These are phyloP conservation scores for Aethes cnicana DNA, from an alignment of 2,888 invertebrate species.

Conservation along the genomic window DNA sequence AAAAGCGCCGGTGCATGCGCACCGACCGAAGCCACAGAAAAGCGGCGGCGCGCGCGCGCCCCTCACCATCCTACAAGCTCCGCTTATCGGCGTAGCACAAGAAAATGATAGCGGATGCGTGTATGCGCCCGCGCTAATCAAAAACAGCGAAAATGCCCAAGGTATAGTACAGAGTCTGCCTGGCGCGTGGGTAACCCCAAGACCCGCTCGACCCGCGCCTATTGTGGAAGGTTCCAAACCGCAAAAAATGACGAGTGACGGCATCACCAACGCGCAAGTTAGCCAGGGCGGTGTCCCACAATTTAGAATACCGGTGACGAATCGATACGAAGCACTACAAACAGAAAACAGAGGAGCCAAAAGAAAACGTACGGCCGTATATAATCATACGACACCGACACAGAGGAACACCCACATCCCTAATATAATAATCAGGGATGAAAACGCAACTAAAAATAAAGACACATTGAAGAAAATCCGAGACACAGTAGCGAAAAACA, in stretches of 20 bases:
- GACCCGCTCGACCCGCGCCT: neutral
- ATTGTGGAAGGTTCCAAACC: too few relatives aligned
- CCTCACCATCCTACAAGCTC: neutral
- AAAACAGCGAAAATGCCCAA: neutral
- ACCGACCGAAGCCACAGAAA: neutral
- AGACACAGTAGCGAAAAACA: constrained; percentile 32
- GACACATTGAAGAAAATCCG: constrained; percentile 9
- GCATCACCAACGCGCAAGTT: neutral
- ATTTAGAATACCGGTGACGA: neutral
- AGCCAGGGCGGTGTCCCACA: neutral
- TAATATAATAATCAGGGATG: too few relatives aligned
- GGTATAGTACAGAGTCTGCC: constrained; percentile 14
- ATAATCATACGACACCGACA: constrained; percentile 8
- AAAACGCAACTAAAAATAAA: constrained; percentile 21
- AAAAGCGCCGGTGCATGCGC: neutral
- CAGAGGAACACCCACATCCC: constrained; percentile 23
- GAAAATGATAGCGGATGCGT: neutral
- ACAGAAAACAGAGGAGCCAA: too few relatives aligned
- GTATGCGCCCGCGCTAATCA: neutral
- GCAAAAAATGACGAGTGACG: too few relatives aligned
- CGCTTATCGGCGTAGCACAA: neutral
- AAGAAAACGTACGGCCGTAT: constrained; percentile 17
- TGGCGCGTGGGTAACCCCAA: constrained; percentile 6
- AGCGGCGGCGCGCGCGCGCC: neutral
- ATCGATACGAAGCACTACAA: constrained; percentile 4